Percentiles rank a stretch among this genome's conserved stretches.
phyloP scores from a whole-genome alignment of 2,888 invertebrate genomes.

The Polydrusus pterygomalis region DNA sequence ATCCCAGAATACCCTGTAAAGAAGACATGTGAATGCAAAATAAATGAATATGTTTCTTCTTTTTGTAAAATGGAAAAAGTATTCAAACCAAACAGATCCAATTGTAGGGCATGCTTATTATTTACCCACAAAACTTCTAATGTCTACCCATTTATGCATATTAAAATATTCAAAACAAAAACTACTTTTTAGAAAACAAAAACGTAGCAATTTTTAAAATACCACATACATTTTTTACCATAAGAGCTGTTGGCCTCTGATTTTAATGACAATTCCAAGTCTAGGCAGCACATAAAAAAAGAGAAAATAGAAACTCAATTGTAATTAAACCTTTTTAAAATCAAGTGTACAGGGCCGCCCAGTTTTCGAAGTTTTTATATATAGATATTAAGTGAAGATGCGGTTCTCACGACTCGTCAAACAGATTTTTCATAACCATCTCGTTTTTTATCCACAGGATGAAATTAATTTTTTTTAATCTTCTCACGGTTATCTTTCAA shows the following conservation, averaged over 20 bases:
- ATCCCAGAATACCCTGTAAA: too few relatives aligned
- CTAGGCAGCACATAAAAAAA: slow-evolving; percentile 51
- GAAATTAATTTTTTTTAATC: too few relatives aligned
- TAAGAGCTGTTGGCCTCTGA: slow-evolving; percentile 45
- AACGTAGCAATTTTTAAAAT: slow-evolving; percentile 12
- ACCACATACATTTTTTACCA: slow-evolving; percentile 50
- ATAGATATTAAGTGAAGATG: too few relatives aligned
- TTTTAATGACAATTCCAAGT: slow-evolving; percentile 55
- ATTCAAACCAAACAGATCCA: slow-evolving; percentile 34
- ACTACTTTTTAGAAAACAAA: slow-evolving; percentile 9
- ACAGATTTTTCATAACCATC: too few relatives aligned
- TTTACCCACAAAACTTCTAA: neutral
- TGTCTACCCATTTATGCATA: neutral
- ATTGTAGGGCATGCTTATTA: slow-evolving; percentile 9
- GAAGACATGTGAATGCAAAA: too few relatives aligned
- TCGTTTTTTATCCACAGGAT: too few relatives aligned
- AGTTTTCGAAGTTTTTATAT: too few relatives aligned
- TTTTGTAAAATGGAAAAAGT: slow-evolving; percentile 34
- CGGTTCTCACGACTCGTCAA: too few relatives aligned
- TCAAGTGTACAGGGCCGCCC: too few relatives aligned
- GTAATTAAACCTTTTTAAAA: neutral
- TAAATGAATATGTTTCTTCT: too few relatives aligned
- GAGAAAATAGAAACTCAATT: slow-evolving; percentile 34
- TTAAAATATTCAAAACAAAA: slow-evolving; percentile 5
- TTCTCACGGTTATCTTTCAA: too few relatives aligned